Evolutionary conservation across 92 coral and sea anemone species (phyloP), one percentile per base, ranked within the genome.

Genomic region (Anthopleura xanthogrammica): DNA sequence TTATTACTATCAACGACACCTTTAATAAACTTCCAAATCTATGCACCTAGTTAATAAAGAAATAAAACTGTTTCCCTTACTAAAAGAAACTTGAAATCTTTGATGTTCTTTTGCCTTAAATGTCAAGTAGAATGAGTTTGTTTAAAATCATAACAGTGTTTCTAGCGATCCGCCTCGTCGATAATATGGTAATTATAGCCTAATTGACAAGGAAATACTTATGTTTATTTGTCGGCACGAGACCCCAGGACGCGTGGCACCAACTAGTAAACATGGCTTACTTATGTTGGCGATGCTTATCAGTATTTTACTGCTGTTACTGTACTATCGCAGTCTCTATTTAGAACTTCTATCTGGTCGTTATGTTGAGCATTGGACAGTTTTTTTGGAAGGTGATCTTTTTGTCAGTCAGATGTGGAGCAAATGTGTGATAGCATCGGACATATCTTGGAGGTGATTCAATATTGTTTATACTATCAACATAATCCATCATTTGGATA

Each of bases 111-210:
- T 23, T 42, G 41, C 43, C 66, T 80, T 41, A 16, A 24, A 46
- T 40, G 57, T 68, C 55, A 52, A 76, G 73, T 39, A 29, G 79
- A 16, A 60, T 20, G 12, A 22, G 72, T 77, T 73, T 83, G 71
- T 42, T 73, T 39, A 36, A 13, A 80, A 77, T 82, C 77, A 82
- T 58, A 80, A 77, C 79, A 84, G 50, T 54, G 74, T 77, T 72
- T 83, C 50, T 71, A 48, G 58, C 42, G 94, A 88, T 90, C 97
- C 97, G 94, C 92, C 92, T 86, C 57, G 22, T 77, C 89, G 94
- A 93, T 93, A 90, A 93, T 88, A 88, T 86, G 87, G 85, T 86
- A 90, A 90, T 93, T 85, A 88, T 85, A 83, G 66, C 83, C 79
- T 84, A 90, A 93, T 90, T 88, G 94, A 85, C 89, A 86, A 79